phyloP scores from a whole-genome alignment of 1,140 invertebrate genomes.

The Penaeus vannamei region DNA sequence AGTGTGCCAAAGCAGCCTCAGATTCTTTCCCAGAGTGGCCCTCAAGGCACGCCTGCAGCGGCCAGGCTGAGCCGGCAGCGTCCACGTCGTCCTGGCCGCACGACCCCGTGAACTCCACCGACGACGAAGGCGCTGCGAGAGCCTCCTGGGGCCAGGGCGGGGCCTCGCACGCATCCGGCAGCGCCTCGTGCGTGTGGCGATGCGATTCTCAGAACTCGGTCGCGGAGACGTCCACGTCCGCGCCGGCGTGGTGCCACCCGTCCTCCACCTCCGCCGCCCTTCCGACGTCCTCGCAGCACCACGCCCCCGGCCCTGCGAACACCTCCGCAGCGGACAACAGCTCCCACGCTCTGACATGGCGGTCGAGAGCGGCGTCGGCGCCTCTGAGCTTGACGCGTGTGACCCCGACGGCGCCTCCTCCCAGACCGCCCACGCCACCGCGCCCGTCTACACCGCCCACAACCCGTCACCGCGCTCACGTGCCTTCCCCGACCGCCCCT shows the following conservation, averaged over 20 bases:
- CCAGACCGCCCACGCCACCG: conserved; percentile 46
- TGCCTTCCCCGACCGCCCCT: background rate
- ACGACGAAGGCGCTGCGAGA: too few species aligned
- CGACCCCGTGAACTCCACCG: too few species aligned
- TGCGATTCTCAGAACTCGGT: too few species aligned
- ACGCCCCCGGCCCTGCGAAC: background rate
- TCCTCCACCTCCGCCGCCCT: background rate
- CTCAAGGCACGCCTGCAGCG: too few species aligned
- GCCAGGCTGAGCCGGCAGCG: too few species aligned
- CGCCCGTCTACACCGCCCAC: conserved; percentile 38
- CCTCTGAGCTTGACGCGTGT: conserved; percentile 43
- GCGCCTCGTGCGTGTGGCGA: background rate
- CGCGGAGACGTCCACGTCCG: too few species aligned
- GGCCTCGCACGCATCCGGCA: background rate
- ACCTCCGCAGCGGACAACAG: background rate
- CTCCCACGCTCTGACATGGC: conserved; percentile 34
- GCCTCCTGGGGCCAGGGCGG: too few species aligned
- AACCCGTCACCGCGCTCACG: conserved; percentile 1
- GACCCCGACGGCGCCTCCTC: conserved; percentile 42
- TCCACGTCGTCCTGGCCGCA: too few species aligned
- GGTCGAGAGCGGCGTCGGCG: conserved; percentile 6
- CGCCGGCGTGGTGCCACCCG: background rate
- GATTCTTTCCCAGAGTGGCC: too few species aligned
- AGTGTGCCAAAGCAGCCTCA: background rate
- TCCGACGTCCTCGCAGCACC: conserved; percentile 6